phyloP scores from a whole-genome alignment of 2,888 invertebrate genomes.

The Cephus sareptanus region DNA sequence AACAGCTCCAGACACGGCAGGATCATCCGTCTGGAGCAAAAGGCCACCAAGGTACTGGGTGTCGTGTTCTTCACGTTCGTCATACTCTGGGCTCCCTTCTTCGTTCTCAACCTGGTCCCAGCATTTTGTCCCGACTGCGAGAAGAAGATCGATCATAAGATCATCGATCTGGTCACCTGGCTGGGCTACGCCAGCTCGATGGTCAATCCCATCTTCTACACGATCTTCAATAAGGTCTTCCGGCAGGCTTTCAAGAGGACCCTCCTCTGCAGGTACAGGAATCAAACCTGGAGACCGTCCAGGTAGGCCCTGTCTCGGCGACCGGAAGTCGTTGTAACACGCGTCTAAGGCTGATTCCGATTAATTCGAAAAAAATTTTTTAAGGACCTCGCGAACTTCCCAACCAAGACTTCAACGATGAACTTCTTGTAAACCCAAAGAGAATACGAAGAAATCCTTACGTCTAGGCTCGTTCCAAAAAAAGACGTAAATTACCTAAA shows the following conservation, averaged over 20 bases:
- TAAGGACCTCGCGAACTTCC: too few relatives aligned
- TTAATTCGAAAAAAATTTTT: too few relatives aligned
- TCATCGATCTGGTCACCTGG: conserved; percentile 91
- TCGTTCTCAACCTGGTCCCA: conserved; percentile 87
- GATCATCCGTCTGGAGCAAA: conserved; percentile 90
- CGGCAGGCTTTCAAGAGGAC: conserved; percentile 91
- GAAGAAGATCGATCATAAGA: conserved; percentile 78
- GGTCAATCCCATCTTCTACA: conserved; percentile 96
- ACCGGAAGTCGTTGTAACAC: conserved; percentile 46
- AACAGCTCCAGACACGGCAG: conserved; percentile 86
- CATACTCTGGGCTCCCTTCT: conserved; percentile 96
- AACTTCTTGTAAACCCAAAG: too few relatives aligned
- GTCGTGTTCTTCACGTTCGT: conserved; percentile 96
- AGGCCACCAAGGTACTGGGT: conserved; percentile 95
- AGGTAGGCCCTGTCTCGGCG: conserved; percentile 63
- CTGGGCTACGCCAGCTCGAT: conserved; percentile 93
- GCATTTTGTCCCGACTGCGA: conserved; percentile 87
- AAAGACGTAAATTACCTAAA: too few relatives aligned
- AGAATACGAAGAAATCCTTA: too few relatives aligned
- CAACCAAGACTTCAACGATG: too few relatives aligned
- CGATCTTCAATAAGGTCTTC: conserved; percentile 95
- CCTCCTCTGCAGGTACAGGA: conserved; percentile 80
- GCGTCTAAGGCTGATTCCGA: conserved; percentile 31
- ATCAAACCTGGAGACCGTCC: conserved; percentile 70
- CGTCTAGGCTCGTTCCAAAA: too few relatives aligned